A percentile compares a stretch with the other conserved stretches of the same genome.
Conservation (phyloP, 30 jellyfish, hydroid and myxozoan genomes). For the Pelagia noctiluca region DNA sequence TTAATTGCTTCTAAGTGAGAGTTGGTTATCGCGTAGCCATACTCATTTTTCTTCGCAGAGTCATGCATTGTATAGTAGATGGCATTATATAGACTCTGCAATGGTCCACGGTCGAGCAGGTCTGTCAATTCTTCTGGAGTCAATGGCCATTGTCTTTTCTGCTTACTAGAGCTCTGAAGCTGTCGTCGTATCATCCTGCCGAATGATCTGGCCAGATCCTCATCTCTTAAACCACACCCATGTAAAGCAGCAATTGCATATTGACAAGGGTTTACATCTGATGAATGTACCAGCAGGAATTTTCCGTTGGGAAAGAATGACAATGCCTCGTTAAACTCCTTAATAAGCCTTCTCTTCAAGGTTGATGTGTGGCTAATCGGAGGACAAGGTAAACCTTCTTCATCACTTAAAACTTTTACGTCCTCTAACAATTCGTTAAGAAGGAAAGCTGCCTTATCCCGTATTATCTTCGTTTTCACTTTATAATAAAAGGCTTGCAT, state of each 20-base stretch:
- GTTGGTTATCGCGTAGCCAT: slow-evolving; percentile 43
- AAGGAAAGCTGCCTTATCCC: slow-evolving; percentile 37
- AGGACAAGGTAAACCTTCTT: slow-evolving; percentile 16
- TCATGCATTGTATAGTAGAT: slow-evolving; percentile 41
- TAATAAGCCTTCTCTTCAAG: slow-evolving; percentile 8
- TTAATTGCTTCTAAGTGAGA: slow-evolving; percentile 15
- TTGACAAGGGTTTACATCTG: slow-evolving; percentile 34
- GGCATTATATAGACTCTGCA: slow-evolving; percentile 44
- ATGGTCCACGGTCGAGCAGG: slow-evolving; percentile 42
- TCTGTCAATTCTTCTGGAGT: slow-evolving; percentile 54
- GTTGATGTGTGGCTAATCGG: slow-evolving; percentile 19
- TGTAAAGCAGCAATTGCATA: slow-evolving; percentile 53
- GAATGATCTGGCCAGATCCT: slow-evolving; percentile 31
- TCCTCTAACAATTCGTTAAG: slow-evolving; percentile 11
- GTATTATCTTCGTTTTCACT: background rate
- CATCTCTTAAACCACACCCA: slow-evolving; percentile 58
- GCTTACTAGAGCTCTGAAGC: background rate
- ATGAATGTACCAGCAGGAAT: slow-evolving; percentile 41
- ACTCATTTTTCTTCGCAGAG: slow-evolving; percentile 24
- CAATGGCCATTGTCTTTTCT: slow-evolving; percentile 38
- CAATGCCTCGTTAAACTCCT: slow-evolving; percentile 10
- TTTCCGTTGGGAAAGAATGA: slow-evolving; percentile 42
- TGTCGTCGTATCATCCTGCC: slow-evolving; percentile 61
- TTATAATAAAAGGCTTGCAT: background rate
- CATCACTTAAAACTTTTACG: slow-evolving; percentile 24